These are phyloP conservation scores for Hemithea aestivaria DNA, from an alignment of 2,888 invertebrate genomes.

Conservation along the genomic window DNA sequence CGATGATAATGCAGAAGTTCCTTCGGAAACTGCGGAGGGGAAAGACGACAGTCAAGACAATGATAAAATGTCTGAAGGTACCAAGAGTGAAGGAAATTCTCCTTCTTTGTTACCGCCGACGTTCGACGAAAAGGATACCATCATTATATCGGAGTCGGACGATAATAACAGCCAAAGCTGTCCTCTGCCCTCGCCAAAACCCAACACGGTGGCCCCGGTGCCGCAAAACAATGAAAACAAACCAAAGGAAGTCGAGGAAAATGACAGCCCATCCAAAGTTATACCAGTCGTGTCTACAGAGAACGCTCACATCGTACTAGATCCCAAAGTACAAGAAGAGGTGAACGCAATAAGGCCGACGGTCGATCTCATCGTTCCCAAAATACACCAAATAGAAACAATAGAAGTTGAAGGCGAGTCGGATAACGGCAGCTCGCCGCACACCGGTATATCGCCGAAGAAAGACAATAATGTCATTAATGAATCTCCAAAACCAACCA, in stretches of 20 bases:
- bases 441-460: slow-evolving; percentile 48
- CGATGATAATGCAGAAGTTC: slow-evolving; percentile 32
- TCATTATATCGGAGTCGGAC: slow-evolving; percentile 72
- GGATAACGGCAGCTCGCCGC: slow-evolving; percentile 51
- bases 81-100: slow-evolving; percentile 53
- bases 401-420: slow-evolving; percentile 68
- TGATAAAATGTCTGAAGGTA: slow-evolving; percentile 43
- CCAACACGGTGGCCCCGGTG: slow-evolving; percentile 46
- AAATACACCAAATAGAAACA: slow-evolving; percentile 61
- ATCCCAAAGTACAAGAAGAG: slow-evolving; percentile 60
- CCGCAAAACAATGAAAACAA: slow-evolving; percentile 50
- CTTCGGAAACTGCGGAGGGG: slow-evolving; percentile 24
- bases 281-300: slow-evolving; percentile 67
- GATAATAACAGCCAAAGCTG: slow-evolving; percentile 74
- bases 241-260: slow-evolving; percentile 60
- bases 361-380: slow-evolving; percentile 56
- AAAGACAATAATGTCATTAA: slow-evolving; percentile 59
- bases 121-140: slow-evolving; percentile 67
- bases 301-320: slow-evolving; percentile 66
- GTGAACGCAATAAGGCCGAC: slow-evolving; percentile 43
- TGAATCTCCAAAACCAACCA: slow-evolving; percentile 54
- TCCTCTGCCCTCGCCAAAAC: slow-evolving; percentile 68
- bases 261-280: slow-evolving; percentile 63
- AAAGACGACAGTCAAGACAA: slow-evolving; percentile 40
- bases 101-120: slow-evolving; percentile 40